These are phyloP conservation scores for Dasypus novemcinctus DNA, from an alignment of 2,113 vertebrate genomes.

Conservation along the genomic window DNA sequence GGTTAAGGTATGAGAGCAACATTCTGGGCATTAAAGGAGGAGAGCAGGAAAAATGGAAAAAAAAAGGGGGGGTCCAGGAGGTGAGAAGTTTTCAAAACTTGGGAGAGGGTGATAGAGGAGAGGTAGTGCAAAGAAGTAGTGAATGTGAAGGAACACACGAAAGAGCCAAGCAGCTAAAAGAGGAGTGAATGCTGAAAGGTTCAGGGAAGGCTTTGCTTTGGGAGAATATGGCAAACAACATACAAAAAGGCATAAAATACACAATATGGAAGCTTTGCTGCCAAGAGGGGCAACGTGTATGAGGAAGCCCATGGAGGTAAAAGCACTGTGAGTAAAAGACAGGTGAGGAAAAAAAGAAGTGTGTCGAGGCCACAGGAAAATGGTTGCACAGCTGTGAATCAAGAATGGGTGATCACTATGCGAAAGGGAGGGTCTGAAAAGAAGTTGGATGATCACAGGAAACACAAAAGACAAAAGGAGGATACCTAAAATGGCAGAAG, in stretches of 20 bases:
- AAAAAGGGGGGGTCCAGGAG: not conserved
- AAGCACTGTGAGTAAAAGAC: not conserved
- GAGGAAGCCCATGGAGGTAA: not conserved
- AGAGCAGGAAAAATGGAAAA: not conserved
- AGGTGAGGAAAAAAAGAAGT: not conserved
- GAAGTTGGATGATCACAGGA: not conserved
- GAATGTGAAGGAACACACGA: not conserved
- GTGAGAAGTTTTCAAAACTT: not conserved
- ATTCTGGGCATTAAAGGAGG: not conserved
- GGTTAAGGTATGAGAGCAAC: not conserved
- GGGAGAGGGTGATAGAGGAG: not conserved
- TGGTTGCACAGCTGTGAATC: not conserved
- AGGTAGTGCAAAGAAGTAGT: not conserved
- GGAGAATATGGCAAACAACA: not conserved
- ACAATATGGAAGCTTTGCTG: not conserved
- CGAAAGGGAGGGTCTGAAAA: not conserved
- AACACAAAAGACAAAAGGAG: too few species aligned
- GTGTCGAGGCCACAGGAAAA: not conserved
- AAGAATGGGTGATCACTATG: not conserved
- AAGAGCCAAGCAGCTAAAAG: too few species aligned
- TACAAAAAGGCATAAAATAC: accelerated
- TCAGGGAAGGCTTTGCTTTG: accelerated
- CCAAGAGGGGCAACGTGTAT: not conserved
- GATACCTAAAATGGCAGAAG: too few species aligned
- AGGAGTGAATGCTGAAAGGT: not conserved